phyloP scores from a whole-genome alignment of 1,140 invertebrate genomes.

The Aphelenchoides besseyi region DNA sequence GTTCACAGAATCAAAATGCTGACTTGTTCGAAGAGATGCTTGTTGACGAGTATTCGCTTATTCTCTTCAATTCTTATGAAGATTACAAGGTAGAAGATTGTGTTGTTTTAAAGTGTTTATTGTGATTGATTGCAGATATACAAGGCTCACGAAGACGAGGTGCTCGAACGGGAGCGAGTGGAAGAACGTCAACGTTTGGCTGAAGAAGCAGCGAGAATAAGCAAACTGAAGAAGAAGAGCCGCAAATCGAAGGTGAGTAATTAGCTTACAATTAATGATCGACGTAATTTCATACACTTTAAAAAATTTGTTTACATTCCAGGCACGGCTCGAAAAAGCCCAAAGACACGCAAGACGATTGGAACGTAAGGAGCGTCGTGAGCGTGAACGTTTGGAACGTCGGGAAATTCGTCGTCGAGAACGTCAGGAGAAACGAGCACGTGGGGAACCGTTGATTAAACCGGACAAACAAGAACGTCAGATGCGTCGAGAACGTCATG shows the following conservation, averaged over 20 bases:
- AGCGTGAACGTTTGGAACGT: not conserved
- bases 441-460: not conserved
- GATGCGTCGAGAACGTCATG: not conserved
- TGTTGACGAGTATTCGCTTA: conserved; percentile 9
- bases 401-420: not conserved
- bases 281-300: not conserved
- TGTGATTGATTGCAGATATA: not conserved
- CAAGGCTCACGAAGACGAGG: conserved; percentile 3
- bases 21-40: conserved; percentile 9
- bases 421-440: not conserved
- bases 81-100: not conserved
- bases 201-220: not conserved
- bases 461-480: not conserved
- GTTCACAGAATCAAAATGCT: not conserved
- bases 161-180: not conserved
- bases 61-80: not conserved
- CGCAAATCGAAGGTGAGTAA: conserved; percentile 13
- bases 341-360: not conserved
- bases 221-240: conserved; percentile 8
- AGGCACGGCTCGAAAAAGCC: conserved; percentile 8
- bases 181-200: not conserved
- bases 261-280: not conserved
- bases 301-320: not conserved
- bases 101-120: not conserved
- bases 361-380: not conserved